phyloP scores from a whole-genome alignment of 2,113 vertebrate genomes.

The Phaethon lepturus region DNA sequence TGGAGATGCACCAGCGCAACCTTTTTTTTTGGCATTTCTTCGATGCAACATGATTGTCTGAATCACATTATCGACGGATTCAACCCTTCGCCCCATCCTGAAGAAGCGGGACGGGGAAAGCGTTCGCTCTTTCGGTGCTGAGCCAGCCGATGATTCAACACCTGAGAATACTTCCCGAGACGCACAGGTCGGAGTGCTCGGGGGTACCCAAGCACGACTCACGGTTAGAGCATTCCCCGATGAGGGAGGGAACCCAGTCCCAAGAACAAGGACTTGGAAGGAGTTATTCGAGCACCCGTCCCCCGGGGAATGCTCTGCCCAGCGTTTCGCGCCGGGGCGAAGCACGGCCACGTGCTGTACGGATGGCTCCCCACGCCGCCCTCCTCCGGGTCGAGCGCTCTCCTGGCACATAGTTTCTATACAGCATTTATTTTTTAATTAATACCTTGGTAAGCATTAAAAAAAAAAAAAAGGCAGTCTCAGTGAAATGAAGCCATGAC shows the following conservation, averaged over 20 bases:
- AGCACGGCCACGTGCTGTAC: fast-evolving
- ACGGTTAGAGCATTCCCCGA: fast-evolving
- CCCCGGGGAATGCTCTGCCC: background rate
- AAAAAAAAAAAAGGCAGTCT: background rate
- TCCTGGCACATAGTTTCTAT: background rate
- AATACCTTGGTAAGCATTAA: background rate
- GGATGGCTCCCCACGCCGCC: fast-evolving
- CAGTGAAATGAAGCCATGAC: background rate
- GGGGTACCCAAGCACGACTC: background rate
- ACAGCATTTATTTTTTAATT: background rate
- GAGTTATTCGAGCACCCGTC: background rate
- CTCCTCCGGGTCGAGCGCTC: fast-evolving
- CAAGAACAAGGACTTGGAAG: fast-evolving
- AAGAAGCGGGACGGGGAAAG: background rate
- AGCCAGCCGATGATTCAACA: background rate
- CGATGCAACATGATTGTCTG: fast-evolving
- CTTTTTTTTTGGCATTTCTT: background rate
- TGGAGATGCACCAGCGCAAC: fast-evolving
- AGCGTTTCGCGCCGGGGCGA: fast-evolving
- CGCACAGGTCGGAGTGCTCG: background rate
- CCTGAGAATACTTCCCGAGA: background rate
- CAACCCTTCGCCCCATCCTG: background rate
- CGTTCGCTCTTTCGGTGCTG: background rate
- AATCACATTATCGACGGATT: background rate
- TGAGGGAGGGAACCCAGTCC: background rate